Evolutionary conservation across 2,113 vertebrate species (phyloP).

Genomic region (Damaliscus lunatus): DNA sequence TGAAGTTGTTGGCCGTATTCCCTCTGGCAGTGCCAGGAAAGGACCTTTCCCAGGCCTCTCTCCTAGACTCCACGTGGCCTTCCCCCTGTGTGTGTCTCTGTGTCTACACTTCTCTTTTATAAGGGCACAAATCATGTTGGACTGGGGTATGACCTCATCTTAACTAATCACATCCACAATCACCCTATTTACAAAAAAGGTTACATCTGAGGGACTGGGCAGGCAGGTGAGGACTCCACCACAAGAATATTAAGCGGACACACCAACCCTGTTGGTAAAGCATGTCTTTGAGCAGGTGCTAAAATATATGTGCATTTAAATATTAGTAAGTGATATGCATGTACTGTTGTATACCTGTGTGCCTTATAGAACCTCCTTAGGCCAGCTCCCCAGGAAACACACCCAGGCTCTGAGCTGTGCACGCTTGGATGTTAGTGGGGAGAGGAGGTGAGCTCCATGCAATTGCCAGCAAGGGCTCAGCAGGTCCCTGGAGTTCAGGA

Average conservation of each 20-base stretch:
- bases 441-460: not conserved
- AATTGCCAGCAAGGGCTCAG: not conserved
- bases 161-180: not conserved
- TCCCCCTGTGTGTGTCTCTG: not conserved
- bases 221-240: not conserved
- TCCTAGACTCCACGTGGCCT: not conserved
- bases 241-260: not conserved
- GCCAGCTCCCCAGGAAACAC: not conserved
- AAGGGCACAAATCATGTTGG: not conserved
- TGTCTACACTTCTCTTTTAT: not conserved
- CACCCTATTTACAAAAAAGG: not conserved
- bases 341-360: not conserved
- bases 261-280: not conserved
- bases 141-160: not conserved
- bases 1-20: rapidly evolving
- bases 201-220: not conserved
- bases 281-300: not conserved
- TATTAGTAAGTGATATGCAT: not conserved
- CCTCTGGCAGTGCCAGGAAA: not conserved
- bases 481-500: no score
- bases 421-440: rapidly evolving
- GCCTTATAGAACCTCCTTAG: not conserved
- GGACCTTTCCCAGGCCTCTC: not conserved
- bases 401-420: not conserved
- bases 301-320: not conserved